A percentile compares a stretch with the other conserved stretches of the same genome.
Conservation (phyloP, 2,888 invertebrate species). For the Panopea generosa region DNA sequence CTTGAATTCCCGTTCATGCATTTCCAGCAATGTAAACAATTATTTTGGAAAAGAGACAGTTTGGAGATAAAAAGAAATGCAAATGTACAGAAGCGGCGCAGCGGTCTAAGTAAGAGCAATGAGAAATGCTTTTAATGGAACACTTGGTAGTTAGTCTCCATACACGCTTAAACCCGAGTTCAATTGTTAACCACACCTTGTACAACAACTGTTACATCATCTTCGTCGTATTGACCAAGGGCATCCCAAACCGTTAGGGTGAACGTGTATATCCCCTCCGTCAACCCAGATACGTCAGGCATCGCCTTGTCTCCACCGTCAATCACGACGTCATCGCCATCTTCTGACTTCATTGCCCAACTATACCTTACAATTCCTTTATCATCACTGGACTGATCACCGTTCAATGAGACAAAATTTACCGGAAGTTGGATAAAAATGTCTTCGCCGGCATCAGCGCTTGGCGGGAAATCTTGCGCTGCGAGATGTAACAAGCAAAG, state of each 20-base stretch:
- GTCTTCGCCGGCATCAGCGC: conserved; percentile 95
- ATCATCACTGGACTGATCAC: conserved; percentile 94
- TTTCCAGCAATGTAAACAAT: no score
- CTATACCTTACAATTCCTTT: conserved; percentile 93
- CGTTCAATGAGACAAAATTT: conserved; percentile 92
- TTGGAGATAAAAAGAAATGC: no score
- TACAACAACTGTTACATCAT: neutral
- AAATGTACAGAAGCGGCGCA: no score
- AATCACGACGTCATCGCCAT: neutral
- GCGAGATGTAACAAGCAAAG: no score
- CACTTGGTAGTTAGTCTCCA: no score
- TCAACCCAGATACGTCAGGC: neutral
- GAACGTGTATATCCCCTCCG: neutral
- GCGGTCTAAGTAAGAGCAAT: no score
- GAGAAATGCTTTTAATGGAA: no score
- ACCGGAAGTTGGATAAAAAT: conserved; percentile 91
- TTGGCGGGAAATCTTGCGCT: conserved; percentile 87
- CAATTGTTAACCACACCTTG: neutral
- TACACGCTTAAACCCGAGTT: no score
- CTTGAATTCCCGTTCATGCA: no score
- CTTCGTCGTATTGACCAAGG: neutral
- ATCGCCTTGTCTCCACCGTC: neutral
- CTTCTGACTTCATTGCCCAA: conserved; percentile 87
- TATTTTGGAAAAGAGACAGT: no score
- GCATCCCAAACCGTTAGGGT: neutral